These are phyloP conservation scores for Rotaria magnacalcarata DNA, from an alignment of 2,888 invertebrate species.

Conservation along the genomic window DNA sequence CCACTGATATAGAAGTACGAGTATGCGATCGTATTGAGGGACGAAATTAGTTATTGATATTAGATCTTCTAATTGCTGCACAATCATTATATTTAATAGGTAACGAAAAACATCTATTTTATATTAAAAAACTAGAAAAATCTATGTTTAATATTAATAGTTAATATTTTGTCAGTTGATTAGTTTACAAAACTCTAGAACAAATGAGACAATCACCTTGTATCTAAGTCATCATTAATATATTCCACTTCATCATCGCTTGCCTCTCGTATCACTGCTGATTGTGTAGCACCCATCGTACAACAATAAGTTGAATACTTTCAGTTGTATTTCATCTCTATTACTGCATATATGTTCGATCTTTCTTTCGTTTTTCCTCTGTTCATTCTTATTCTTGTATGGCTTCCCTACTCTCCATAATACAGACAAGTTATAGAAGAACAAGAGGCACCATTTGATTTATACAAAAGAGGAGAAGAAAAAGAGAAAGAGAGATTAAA, in stretches of 20 bases:
- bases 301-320: neutral
- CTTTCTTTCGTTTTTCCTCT: neutral
- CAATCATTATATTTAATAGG: neutral
- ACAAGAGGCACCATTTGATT: neutral
- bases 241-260: slow-evolving; percentile 7
- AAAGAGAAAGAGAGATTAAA: neutral
- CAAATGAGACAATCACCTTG: neutral
- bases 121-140: neutral
- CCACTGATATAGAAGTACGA: too few species aligned
- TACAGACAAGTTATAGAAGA: neutral
- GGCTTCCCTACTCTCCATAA: neutral
- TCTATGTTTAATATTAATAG: neutral
- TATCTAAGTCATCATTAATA: neutral
- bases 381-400: neutral
- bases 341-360: neutral
- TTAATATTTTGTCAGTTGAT: neutral
- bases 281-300: neutral
- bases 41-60: neutral
- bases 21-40: too few species aligned
- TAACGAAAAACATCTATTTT: neutral
- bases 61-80: neutral
- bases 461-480: neutral
- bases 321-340: neutral
- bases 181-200: neutral
- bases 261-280: neutral